Base-by-base conservation (phyloP, 2,888 invertebrate genomes). In the Lamproptera curius region DNA sequence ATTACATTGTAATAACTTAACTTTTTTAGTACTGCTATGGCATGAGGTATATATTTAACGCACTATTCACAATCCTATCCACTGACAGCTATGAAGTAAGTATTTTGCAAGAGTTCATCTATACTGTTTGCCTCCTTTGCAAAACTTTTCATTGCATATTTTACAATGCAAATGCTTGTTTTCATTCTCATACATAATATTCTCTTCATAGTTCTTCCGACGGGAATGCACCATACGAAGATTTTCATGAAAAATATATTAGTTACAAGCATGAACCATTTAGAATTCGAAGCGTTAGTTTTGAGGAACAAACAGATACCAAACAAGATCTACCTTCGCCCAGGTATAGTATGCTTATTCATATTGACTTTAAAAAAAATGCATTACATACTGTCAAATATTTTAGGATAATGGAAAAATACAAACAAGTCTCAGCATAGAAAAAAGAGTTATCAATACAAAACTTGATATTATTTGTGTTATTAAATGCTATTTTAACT, bases 211-310 rank as follows among this genome's bases (percentile, higher is more conserved):
- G 88, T 85, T 88, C 88, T 76, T 88, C 88, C 70, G 88, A 88
- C 74, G 86, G 87, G 52, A 87, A 86, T 83, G 85, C 78, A 73
- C 81, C 90, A 70, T 91, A 91, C 68, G 91, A 94, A 88, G 94
- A 94, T 73, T 94, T 94, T 77, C 94, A 94, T 76, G 94, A 94
- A 85, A 93, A 93, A 76, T 89, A 93, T 66, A 91, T 94, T 75
- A 92, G 92, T 75, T 88, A 81, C 88, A 81, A 89, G 83, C 91
- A 93, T 65, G 92, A 92, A 63, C 89, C 92, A 72, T 94, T 93
- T 81, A 90, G 93, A 63, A 92, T 93, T 76, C 90, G 93, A 67
- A 93, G 93, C 60, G 91, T 92, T 57, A 93, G 93, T 65, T 89
- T 93, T 60, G 93, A 93, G 72, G 92, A 92, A 60, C 79, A 81